Conservation (phyloP, 2,888 invertebrate genomes). For the Leucophora obtusa region DNA sequence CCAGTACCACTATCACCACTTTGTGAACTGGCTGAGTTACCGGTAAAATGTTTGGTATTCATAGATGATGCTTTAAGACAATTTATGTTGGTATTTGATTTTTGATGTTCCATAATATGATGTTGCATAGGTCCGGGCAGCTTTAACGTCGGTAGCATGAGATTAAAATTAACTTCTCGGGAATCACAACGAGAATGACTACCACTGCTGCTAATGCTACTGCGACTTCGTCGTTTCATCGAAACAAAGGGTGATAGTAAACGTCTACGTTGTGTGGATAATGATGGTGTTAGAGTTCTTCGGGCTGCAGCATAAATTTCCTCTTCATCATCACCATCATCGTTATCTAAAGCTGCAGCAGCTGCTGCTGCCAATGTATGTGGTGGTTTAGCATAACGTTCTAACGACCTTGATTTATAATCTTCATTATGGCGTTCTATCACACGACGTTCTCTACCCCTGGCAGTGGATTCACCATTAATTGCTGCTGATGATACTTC, state of each 20-base stretch:
- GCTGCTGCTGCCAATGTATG: constrained; percentile 66
- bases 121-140: constrained; percentile 55
- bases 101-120: constrained; percentile 63
- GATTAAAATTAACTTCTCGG: constrained; percentile 57
- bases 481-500: constrained; percentile 23
- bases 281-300: constrained; percentile 68
- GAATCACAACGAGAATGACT: constrained; percentile 63
- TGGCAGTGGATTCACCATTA: constrained; percentile 37
- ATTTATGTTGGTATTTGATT: constrained; percentile 46
- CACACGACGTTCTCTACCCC: constrained; percentile 36
- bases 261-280: constrained; percentile 70
- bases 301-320: constrained; percentile 60
- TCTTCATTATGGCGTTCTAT: constrained; percentile 44
- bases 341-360: constrained; percentile 52
- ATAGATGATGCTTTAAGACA: constrained; percentile 48
- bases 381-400: constrained; percentile 73
- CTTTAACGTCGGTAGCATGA: constrained; percentile 56
- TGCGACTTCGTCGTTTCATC: constrained; percentile 75
- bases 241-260: constrained; percentile 74
- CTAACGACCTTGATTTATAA: constrained; percentile 75
- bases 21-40: constrained; percentile 70
- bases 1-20: constrained; percentile 75
- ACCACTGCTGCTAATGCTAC: constrained; percentile 74
- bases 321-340: constrained; percentile 57
- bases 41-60: constrained; percentile 40